A percentile compares a stretch with the other conserved stretches of the same genome.
Evolutionary conservation across 2,113 vertebrate genomes (phyloP).

Genomic region (Muntiacus reevesi): DNA sequence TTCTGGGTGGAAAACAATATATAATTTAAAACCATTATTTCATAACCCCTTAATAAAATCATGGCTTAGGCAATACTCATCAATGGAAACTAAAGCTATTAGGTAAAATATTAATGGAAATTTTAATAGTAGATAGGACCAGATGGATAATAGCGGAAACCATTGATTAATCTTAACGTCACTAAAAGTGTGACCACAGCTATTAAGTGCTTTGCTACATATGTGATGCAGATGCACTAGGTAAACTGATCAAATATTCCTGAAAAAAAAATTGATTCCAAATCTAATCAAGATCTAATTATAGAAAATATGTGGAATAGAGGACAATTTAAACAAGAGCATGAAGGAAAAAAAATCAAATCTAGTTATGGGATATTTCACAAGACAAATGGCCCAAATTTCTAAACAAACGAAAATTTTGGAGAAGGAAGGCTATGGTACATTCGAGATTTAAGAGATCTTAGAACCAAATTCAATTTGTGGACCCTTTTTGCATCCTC

Average conservation of each 20-base stretch:
- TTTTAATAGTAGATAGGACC: not conserved
- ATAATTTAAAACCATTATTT: not conserved
- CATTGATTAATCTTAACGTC: not conserved
- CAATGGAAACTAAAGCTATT: not conserved
- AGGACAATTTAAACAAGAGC: not conserved
- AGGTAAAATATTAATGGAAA: not conserved
- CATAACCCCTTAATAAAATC: not conserved
- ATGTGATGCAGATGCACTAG: not conserved
- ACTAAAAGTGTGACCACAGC: not conserved
- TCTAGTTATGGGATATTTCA: not conserved
- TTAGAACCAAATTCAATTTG: not conserved
- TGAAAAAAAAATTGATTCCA: not conserved
- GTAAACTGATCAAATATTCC: not conserved
- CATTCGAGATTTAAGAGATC: not conserved
- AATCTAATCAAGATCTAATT: not conserved
- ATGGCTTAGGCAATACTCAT: not conserved
- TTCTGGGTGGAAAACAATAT: not conserved
- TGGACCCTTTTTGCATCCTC: not conserved
- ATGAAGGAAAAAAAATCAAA: not conserved
- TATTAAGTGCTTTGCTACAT: not conserved
- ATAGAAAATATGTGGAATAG: not conserved
- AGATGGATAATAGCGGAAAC: not conserved
- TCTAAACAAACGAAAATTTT: not conserved
- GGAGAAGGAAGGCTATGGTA: not conserved
- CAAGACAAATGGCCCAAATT: not conserved